These are phyloP conservation scores for Azorinus chamasolen DNA, from an alignment of 2,888 invertebrate genomes.

Conservation along the genomic window DNA sequence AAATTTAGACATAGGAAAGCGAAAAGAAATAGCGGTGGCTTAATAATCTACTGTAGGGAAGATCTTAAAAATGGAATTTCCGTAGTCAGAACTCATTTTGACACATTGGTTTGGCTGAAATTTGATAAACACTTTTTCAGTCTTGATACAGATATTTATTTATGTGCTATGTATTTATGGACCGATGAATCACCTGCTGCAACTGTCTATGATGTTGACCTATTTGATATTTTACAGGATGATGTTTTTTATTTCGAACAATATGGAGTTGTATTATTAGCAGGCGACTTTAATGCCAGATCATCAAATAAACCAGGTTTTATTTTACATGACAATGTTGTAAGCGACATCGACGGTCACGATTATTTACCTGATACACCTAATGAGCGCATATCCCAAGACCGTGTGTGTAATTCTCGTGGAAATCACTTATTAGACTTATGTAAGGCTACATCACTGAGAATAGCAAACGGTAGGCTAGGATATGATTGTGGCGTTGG, in stretches of 20 bases:
- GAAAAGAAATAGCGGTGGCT: no score
- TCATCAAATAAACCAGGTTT: background rate
- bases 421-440: slow-evolving; percentile 5
- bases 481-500: background rate
- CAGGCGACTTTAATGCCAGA: slow-evolving; percentile 4
- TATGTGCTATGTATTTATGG: slow-evolving; percentile 3
- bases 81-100: no score
- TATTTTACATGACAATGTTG: background rate
- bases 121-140: no score
- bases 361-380: slow-evolving; percentile 6
- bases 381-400: background rate
- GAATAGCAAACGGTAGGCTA: slow-evolving; percentile 9
- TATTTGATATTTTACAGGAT: slow-evolving; percentile 1
- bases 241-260: background rate
- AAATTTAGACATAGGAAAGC: no score
- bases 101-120: no score
- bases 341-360: background rate
- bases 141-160: no score
- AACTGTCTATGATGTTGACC: background rate
- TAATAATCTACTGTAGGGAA: no score
- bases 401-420: background rate
- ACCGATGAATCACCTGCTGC: background rate
- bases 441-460: background rate
- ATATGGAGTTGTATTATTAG: background rate
- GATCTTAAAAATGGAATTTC: no score